phyloP scores from a whole-genome alignment of 2,888 invertebrate species.

The Uloborus plumipes region DNA sequence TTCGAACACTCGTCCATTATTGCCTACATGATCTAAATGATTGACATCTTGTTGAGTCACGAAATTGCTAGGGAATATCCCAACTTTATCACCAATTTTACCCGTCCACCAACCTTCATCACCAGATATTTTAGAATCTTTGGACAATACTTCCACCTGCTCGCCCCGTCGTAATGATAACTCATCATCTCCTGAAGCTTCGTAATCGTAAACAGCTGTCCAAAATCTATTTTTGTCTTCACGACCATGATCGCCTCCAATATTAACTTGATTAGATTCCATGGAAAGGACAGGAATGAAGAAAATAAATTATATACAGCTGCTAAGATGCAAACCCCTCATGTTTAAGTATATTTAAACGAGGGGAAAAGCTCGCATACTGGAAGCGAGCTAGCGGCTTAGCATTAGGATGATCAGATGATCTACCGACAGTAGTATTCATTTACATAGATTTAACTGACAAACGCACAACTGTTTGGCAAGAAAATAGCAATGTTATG shows the following conservation, averaged over 20 bases:
- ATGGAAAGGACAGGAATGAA: constrained; percentile 70
- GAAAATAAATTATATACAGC: constrained; percentile 70
- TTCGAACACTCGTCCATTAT: constrained; percentile 80
- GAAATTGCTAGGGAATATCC: constrained; percentile 95
- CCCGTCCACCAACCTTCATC: constrained; percentile 99
- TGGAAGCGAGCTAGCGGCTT: constrained; percentile 31
- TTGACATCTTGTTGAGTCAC: constrained; percentile 76
- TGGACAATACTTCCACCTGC: constrained; percentile 90
- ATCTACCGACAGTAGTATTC: constrained; percentile 23
- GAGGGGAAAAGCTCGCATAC: constrained; percentile 16
- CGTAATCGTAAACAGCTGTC: constrained; percentile 93
- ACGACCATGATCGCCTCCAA: constrained; percentile 69
- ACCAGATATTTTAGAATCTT: constrained; percentile 93
- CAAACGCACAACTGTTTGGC: background rate
- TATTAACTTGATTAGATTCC: constrained; percentile 71
- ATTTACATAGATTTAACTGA: constrained; percentile 41
- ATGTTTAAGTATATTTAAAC: constrained; percentile 15
- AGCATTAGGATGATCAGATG: constrained; percentile 16
- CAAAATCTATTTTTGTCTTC: constrained; percentile 74
- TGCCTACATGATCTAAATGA: constrained; percentile 64
- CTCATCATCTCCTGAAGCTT: constrained; percentile 94
- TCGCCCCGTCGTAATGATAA: constrained; percentile 88
- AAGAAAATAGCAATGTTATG: background rate
- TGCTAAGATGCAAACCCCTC: constrained; percentile 28
- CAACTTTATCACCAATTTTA: constrained; percentile 87